Evolutionary conservation across 2,113 vertebrate genomes (phyloP).

Genomic region (Neoarius graeffei): DNA sequence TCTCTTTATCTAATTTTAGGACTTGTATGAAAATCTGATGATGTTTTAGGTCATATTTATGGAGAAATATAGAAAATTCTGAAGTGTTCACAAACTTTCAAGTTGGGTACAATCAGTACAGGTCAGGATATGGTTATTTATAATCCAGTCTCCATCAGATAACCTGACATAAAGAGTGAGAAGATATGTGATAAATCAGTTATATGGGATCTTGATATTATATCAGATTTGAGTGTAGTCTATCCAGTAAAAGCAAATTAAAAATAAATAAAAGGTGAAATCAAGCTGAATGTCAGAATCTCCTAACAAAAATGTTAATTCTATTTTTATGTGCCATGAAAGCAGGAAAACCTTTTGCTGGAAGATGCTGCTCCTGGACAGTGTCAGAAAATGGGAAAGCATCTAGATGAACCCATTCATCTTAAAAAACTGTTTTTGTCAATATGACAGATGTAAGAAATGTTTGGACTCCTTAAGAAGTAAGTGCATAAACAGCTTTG

Average conservation of each 20-base stretch:
- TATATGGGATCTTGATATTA: too few relatives aligned
- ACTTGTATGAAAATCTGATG: too few relatives aligned
- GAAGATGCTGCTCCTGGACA: not conserved
- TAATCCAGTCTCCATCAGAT: not conserved
- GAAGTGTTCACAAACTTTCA: too few relatives aligned
- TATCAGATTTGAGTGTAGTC: too few relatives aligned
- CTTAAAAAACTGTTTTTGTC: not conserved
- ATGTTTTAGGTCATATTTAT: too few relatives aligned
- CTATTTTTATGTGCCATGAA: not conserved
- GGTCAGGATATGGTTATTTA: not conserved
- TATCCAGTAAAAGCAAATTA: not conserved
- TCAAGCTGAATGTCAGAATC: not conserved
- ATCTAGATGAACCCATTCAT: conserved; percentile 43
- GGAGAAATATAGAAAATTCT: too few relatives aligned
- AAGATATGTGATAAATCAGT: not conserved
- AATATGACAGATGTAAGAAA: conserved; percentile 7
- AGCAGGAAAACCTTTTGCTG: not conserved
- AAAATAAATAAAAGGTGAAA: too few relatives aligned
- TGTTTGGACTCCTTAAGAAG: not conserved
- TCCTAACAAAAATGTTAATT: not conserved
- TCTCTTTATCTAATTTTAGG: too few relatives aligned
- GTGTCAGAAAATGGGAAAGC: not conserved
- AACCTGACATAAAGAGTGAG: not conserved
- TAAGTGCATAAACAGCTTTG: not conserved
- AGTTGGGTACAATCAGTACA: too few relatives aligned